These are phyloP conservation scores for Dastarcus helophoroides DNA, from an alignment of 2,888 invertebrate species.

Conservation along the genomic window DNA sequence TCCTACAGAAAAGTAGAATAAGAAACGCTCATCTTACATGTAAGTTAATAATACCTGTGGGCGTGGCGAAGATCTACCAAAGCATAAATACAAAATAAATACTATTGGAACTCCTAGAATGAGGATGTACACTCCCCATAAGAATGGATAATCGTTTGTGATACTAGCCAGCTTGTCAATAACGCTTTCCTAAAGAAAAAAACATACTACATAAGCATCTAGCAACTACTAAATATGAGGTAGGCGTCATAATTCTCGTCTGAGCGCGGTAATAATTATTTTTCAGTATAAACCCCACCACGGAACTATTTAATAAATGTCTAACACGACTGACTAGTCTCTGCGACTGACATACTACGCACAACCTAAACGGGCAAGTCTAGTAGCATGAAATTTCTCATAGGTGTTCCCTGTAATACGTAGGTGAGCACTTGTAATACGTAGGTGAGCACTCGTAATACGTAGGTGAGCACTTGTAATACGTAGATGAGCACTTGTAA, in stretches of 20 bases:
- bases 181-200: slow-evolving; percentile 57
- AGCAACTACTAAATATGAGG: too few relatives aligned
- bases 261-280: too few relatives aligned
- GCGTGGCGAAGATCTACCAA: slow-evolving; percentile 38
- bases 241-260: slow-evolving; percentile 6
- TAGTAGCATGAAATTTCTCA: too few relatives aligned
- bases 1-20: slow-evolving; percentile 6
- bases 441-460: too few relatives aligned
- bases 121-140: slow-evolving; percentile 78
- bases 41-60: slow-evolving; percentile 11
- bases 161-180: slow-evolving; percentile 63
- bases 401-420: too few relatives aligned
- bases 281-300: too few relatives aligned
- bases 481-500: too few relatives aligned
- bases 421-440: too few relatives aligned
- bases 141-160: slow-evolving; percentile 79
- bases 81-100: slow-evolving; percentile 71
- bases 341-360: too few relatives aligned
- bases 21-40: slow-evolving; percentile 17
- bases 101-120: slow-evolving; percentile 69
- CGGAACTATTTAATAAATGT: slow-evolving; percentile 4
- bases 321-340: slow-evolving; percentile 3
- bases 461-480: too few relatives aligned
- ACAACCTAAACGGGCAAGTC: too few relatives aligned
- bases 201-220: slow-evolving; percentile 20